Base-by-base conservation (phyloP, 30 jellyfish, hydroid and myxozoan genomes). In the Chironex yamaguchii region DNA sequence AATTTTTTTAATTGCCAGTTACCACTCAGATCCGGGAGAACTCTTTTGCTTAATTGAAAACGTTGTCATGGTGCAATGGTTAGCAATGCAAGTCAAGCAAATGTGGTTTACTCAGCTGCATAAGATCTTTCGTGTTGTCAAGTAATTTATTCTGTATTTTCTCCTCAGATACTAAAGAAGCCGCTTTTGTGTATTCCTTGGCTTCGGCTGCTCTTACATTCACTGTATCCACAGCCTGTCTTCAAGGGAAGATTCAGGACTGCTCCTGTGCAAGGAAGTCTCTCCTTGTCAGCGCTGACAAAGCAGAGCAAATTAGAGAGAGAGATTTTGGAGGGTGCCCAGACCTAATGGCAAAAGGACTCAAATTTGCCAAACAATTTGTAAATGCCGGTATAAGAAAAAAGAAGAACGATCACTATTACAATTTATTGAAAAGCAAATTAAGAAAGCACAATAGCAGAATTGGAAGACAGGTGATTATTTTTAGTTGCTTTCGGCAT, bases 141-240 rank as follows among this genome's bases (percentile, higher is more conserved):
- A 66, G 66, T 66, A 22, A 29, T 22, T 14, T 26, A 0, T 34
- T 74, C 34, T 4, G 49, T 24, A 68, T 58, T 73, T 12, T 64
- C 49, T 34, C 52, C 66, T 2, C 90, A 94, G 99, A 89, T 50
- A 94, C 99, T 29, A 94, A 70, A 84, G 96, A 94, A 53, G 80
- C 97, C 34, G 99, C 96, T 0, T 84, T 82, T 27, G 96, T 93
- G 0, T 81, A 94, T 49, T 95, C 99, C 1, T 49, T 94, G 62
- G 76, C 99, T 11, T 87, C 97, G 3, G 96, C 99, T 1, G 87
- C 99, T 6, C 42, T 94, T 31, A 95, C 97, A 0, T 62, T 94
- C 70, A 81, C 97, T 0, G 53, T 89, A 9, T 80, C 99, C 51
- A 91, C 90, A 33, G 96, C 96, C 0, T 94, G 99, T 65, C 76